Conservation (phyloP, 2,113 vertebrate genomes). For the Dissostichus mawsoni region DNA sequence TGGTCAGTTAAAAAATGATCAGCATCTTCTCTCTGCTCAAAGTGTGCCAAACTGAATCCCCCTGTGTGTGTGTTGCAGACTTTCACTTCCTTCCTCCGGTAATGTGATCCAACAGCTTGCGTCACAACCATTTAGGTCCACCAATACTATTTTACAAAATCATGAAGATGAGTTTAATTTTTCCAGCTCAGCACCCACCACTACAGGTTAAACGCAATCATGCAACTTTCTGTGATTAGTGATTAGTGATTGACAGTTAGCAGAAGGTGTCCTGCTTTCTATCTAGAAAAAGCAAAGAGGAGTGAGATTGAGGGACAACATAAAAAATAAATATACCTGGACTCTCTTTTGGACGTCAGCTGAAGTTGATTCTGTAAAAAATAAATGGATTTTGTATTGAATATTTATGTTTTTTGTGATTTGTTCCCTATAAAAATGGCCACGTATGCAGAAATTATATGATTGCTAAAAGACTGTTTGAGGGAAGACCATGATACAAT, state of each 20-base stretch:
- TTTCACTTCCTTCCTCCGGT: conserved; percentile 58
- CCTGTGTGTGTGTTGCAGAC: not conserved
- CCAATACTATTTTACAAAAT: not conserved
- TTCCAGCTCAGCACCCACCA: not conserved
- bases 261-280: conserved; percentile 16
- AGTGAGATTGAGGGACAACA: conserved; percentile 66
- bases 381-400: conserved; percentile 81
- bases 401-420: conserved; percentile 33
- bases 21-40: not conserved
- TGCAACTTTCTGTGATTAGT: conserved; percentile 54
- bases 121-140: not conserved
- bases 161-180: not conserved
- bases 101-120: conserved; percentile 7
- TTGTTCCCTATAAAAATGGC: conserved; percentile 32
- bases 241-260: conserved; percentile 41
- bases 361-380: conserved; percentile 85
- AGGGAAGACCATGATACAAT: conserved; percentile 13
- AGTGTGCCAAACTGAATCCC: not conserved
- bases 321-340: conserved; percentile 80
- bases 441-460: conserved; percentile 22
- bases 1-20: conserved; percentile 10
- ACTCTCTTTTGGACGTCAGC: conserved; percentile 82
- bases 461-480: not conserved
- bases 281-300: conserved; percentile 49
- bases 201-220: conserved; percentile 35